Base-by-base conservation (phyloP, 2,797 vertebrate genomes). In the Heliangelus exortis region DNA sequence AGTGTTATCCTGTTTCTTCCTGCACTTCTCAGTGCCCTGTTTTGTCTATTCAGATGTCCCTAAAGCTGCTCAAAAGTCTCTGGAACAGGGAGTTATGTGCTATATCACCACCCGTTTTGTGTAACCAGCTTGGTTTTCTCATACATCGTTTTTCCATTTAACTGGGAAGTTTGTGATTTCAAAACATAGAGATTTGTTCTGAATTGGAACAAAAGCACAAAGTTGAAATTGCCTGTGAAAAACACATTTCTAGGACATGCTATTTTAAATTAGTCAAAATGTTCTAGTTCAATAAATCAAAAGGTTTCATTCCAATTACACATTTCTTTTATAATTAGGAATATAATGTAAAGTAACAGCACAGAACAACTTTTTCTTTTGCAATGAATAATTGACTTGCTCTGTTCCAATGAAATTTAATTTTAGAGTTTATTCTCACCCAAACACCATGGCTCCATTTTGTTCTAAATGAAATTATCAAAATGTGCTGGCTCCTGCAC, bases 281-380 rank as follows among this genome's bases (percentile, higher is more conserved):
- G 87, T 96, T 96, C 87, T 69, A 77, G 87, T 92, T 94, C 93
- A 91, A 67, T 91, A 89, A 96, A 96, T 94, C 93, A 90, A 86
- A 96, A 92, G 92, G 74, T 92, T 96, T 92, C 66, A 10, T 90
- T 96, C 69, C 80, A 92, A 84, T 84, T 96, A 82, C 91, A 83
- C 55, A 45, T 96, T 92, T 90, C 79, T 73, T 80, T 90, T 54
- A 47, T 96, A 90, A 97, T 97, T 96, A 96, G 63, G 82, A 59
- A 41, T 93, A 67, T 81, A 93, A 89, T 80, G 73, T 69, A 85
- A 91, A 93, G 73, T 58, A 95, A 84, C 74, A 92, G 89, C 74
- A 95, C 84, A 81, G 84, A 95, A 91, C 89, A 91, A 94, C 82
- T 82, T 91, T 84, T 94, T 79, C 72, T 85, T 81, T 93, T 86